Conservation (phyloP, 2,113 vertebrate species). For the Thamnaconus septentrionalis region DNA sequence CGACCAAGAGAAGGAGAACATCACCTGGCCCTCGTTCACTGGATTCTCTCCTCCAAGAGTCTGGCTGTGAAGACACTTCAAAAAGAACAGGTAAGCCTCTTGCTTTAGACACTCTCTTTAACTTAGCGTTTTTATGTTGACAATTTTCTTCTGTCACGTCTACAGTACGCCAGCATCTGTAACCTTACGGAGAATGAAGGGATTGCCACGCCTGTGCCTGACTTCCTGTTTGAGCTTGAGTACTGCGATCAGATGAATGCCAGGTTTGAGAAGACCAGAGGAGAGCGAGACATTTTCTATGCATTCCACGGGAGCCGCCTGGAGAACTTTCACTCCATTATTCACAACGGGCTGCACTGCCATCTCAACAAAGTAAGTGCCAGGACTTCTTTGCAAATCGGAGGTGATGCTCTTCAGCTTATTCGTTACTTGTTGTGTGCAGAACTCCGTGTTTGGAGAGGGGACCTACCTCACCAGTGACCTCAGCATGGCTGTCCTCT, state of each 20-base stretch:
- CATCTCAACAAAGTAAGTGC: slow-evolving; percentile 92
- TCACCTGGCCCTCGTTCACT: slow-evolving; percentile 85
- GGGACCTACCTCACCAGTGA: slow-evolving; percentile 98
- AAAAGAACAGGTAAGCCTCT: slow-evolving; percentile 82
- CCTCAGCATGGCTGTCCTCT: slow-evolving; percentile 95
- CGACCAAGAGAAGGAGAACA: slow-evolving; percentile 72
- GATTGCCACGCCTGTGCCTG: slow-evolving; percentile 79
- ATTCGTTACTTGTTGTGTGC: slow-evolving; percentile 31
- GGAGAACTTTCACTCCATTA: slow-evolving; percentile 98
- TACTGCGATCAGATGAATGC: slow-evolving; percentile 87
- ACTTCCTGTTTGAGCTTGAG: slow-evolving; percentile 93
- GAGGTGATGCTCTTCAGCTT: not conserved
- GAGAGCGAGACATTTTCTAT: slow-evolving; percentile 87
- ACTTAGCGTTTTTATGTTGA: not conserved
- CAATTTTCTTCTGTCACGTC: not conserved
- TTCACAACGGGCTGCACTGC: slow-evolving; percentile 95
- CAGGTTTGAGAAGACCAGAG: slow-evolving; percentile 87
- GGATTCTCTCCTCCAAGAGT: slow-evolving; percentile 91
- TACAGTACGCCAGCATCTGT: slow-evolving; percentile 88
- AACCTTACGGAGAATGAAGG: slow-evolving; percentile 81
- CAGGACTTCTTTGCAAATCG: not conserved
- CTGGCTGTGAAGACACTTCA: slow-evolving; percentile 86
- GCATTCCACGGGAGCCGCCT: slow-evolving; percentile 96
- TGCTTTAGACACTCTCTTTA: not conserved
- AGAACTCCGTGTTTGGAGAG: slow-evolving; percentile 97